Conservation (phyloP, 2,888 invertebrate species). For the Ophonus ardosiacus region DNA sequence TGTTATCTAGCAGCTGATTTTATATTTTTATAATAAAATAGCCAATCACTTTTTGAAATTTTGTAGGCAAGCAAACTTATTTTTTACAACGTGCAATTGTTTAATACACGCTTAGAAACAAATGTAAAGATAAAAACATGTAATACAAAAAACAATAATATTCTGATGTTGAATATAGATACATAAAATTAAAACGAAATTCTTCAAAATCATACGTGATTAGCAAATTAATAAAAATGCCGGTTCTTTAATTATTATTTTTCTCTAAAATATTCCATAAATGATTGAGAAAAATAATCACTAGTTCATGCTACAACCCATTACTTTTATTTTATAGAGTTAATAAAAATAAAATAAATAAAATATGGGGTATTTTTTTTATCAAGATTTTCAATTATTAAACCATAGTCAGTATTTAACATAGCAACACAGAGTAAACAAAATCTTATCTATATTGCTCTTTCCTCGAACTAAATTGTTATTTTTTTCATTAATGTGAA, state of each 20-base stretch:
- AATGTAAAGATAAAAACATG: background rate
- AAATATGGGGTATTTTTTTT: background rate
- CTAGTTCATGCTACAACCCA: too few relatives aligned
- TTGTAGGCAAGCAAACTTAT: constrained; percentile 20
- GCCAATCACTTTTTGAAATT: background rate
- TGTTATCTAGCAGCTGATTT: constrained; percentile 1
- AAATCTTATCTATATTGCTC: background rate
- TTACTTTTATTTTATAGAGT: too few relatives aligned
- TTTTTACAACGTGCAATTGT: background rate
- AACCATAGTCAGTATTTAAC: background rate
- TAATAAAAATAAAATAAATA: too few relatives aligned
- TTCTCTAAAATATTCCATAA: too few relatives aligned
- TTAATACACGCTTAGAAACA: background rate
- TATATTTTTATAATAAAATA: background rate
- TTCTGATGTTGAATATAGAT: background rate
- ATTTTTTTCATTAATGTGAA: background rate
- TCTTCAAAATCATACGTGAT: background rate
- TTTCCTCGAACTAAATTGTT: background rate
- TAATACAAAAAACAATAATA: background rate
- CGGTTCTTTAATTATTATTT: background rate
- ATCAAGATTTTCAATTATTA: background rate
- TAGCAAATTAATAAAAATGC: background rate
- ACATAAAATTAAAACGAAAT: background rate
- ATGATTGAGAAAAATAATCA: too few relatives aligned
- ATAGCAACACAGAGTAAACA: background rate